Evolutionary conservation across 2,888 invertebrate genomes (phyloP), one percentile per base, ranked within the genome.

Genomic region (Agrotis ipsilon): DNA sequence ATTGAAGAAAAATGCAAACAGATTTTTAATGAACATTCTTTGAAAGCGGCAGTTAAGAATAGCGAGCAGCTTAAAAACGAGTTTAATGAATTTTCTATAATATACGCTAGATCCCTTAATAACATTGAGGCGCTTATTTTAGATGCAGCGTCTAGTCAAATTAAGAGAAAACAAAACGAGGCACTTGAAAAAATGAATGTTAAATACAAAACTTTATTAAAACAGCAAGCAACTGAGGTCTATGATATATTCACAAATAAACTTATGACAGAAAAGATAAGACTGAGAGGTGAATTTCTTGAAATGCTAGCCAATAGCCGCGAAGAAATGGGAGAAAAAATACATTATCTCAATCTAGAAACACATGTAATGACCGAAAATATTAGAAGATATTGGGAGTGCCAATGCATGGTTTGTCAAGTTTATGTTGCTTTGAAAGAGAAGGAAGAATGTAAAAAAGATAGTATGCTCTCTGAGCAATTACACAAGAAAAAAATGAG

Each of bases 341-440:
- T 94, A 61, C 94, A 94, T 67, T 93, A 94, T 63, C 87, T 94
- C 18, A 92, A 92, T 49, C 70, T 92, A 3, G 94, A 96, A 68
- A 96, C 94, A 84, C 93, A 94, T 77, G 62, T 88, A n/a, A 90
- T 90, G 16, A 83, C 95, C 66, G 94, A 95, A 76, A 94, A 93
- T 62, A 61, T 93, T 14, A 86, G 94, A 69, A 83, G 92, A 51
- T 83, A 92, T 21, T 82, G 93, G 5, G 92, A 94, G 84, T 93
- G 92, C 78, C 92, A 93, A 84, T 94, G 93, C 62, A 84, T 95
- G 21, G 95, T 95, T 13, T 95, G 95, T 85, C 94, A 94, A 88
- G 88, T 94, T 18, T 96, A 95, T 79, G 92, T 95, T 2, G 93
- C 94, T 16, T 75, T 95, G 24, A 95, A 94, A 84, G 96, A 96